Evolutionary conservation across 2,113 vertebrate genomes (phyloP).

Genomic region (Brachyhypopomus gauderio): DNA sequence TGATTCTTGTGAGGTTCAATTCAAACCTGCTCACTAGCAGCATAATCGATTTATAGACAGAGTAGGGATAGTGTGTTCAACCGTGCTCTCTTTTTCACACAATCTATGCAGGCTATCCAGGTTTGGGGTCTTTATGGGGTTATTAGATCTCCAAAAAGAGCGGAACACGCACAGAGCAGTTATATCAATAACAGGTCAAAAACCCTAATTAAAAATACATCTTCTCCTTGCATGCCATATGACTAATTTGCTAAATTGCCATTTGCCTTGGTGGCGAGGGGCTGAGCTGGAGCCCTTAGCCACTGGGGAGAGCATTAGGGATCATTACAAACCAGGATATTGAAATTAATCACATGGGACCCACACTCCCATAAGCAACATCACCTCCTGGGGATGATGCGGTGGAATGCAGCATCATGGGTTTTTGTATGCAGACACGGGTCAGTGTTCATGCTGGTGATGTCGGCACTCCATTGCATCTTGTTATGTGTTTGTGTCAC

Average conservation of each 20-base stretch:
- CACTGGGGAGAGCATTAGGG: constrained; percentile 15
- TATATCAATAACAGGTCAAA: constrained; percentile 18
- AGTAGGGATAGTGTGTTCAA: neutral
- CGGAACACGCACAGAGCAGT: neutral
- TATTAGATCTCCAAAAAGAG: neutral
- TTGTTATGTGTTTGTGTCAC: too few relatives aligned
- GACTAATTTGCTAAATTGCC: constrained; percentile 38
- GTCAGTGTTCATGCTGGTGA: neutral
- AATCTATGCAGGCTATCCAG: too few relatives aligned
- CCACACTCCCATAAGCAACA: constrained; percentile 23
- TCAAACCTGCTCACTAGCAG: neutral
- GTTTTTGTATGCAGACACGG: neutral
- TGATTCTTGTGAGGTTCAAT: neutral
- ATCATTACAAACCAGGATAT: constrained; percentile 32
- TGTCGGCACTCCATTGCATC: neutral
- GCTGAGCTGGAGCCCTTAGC: neutral
- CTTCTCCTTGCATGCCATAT: constrained; percentile 11
- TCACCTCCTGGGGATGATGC: constrained; percentile 5
- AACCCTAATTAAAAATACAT: constrained; percentile 19
- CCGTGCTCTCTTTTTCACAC: too few relatives aligned
- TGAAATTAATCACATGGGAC: constrained; percentile 24
- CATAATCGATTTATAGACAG: neutral
- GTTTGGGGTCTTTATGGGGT: too few relatives aligned
- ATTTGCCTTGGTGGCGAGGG: neutral
- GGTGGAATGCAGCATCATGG: neutral